Evolutionary conservation across 2,888 invertebrate genomes (phyloP), one percentile per base, ranked within the genome.

Genomic region (Lapara coniferarum): DNA sequence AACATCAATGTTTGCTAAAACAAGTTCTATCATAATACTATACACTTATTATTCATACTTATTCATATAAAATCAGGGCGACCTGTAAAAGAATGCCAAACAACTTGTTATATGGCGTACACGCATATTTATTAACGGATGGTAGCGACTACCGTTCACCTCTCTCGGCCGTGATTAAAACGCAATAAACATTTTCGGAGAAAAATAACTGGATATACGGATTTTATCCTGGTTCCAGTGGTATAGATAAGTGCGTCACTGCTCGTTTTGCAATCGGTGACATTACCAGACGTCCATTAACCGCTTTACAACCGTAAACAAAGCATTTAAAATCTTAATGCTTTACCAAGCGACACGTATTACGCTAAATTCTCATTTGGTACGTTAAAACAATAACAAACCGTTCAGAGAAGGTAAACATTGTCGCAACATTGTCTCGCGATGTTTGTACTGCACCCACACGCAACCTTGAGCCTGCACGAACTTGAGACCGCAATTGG

Each of bases 401-500:
- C 63, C 63, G 46, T 63, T 63, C 49, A 19, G 63, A 10, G 49
- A 63, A 63, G 46, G 63, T 49, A 63, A 63, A 63, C 63, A 63
- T 49, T 63, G 63, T 63, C 63, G 63, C 63, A 49, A 63, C 63
- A 63, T 25, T 63, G 63, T 63, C 49, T 46, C 12, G 2, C 56
- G 25, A n/a, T 0, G 59, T 63, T 49, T 63, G 46, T 49, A 46
- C 37, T 37, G 37, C 63, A 46, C 63, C 44, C 59, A 63, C 63
- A 63, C 63, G 19, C 77, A 83, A 79, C 84, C 85, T 84, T 84
- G 83, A 78, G 89, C 90, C 81, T 86, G 90, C 87, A 80, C 82
- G 84, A 87, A 89, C 90, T 87, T 89, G 90, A 85, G 87, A 85
- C 85, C 79, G 84, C 87, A 87, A 86, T 87, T 86, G 86, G 86